Base-by-base conservation (phyloP, 23 tunicate species). In the Ciona savignyi region DNA sequence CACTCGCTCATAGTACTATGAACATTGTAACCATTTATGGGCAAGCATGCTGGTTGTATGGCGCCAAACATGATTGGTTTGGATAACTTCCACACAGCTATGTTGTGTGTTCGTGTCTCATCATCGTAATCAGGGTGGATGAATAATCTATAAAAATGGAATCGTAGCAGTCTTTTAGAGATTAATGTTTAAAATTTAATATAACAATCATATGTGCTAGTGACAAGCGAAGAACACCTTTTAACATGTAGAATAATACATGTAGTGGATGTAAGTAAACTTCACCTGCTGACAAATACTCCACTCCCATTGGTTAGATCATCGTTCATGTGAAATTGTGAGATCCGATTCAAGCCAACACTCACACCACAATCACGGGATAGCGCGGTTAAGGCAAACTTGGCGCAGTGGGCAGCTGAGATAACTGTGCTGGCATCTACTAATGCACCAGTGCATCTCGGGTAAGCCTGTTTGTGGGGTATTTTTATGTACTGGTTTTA, bases 361-460 rank as follows among this genome's bases (percentile, higher is more conserved):
- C 35, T 34, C 22, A 80, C 27, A 0, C 62, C 32, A 30, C 75
- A 35, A 68, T 68, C 34, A 29, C 35, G 26, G 15, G 26, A 27
- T 56, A 76, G 34, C 21, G 28, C 30, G 6, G 27, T 4, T 25
- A 63, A 23, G 29, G 28, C 70, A 31, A 80, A 72, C 62, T 67
- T 60, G 30, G 66, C 78, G 56, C 88, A 83, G 35, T 83, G 88
- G 19, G 88, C 88, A 26, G 88, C 81, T 19, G 88, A 27, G 15
- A 83, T 15, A 0, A 83, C 70, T 9, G 71, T 68, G 66, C 62
- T 42, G 4, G 34, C 51, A 30, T 67, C 33, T 3, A 83, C 71
- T 63, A 83, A 76, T 4, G 32, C 88, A 33, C 88, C 88, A 33
- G 81, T 67, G 32, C 88, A 83, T 1, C 74, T 62, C 23, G 75